A percentile compares a stretch with the other conserved stretches of the same genome.
Evolutionary conservation across 2,797 vertebrate genomes (phyloP).

Genomic region (Smutsia temminckii): DNA sequence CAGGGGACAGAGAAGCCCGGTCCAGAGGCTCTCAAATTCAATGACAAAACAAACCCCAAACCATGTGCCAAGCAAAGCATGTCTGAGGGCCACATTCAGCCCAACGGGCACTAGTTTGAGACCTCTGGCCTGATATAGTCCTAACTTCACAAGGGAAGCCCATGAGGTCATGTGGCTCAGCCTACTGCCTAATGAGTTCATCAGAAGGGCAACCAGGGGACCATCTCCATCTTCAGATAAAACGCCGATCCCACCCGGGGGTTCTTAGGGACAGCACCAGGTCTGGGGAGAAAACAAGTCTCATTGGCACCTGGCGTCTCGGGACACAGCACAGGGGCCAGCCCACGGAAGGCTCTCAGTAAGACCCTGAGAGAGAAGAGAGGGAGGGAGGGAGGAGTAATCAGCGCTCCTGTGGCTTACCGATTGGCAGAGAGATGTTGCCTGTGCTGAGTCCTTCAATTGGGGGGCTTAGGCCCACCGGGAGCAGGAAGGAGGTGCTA

Average conservation of each 20-base stretch:
- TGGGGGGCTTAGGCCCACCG: neutral
- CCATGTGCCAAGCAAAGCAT: neutral
- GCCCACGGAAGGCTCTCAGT: neutral
- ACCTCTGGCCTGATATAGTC: neutral
- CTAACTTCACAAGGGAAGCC: neutral
- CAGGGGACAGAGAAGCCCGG: neutral
- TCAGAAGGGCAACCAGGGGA: neutral
- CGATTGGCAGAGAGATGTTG: constrained; percentile 51
- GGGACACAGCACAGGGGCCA: neutral
- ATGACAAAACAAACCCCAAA: neutral
- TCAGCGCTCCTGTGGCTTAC: neutral
- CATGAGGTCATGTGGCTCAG: neutral
- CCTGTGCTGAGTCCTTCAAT: neutral
- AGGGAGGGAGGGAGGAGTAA: neutral
- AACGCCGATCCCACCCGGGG: neutral
- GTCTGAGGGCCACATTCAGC: neutral
- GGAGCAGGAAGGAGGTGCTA: neutral
- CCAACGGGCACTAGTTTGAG: neutral
- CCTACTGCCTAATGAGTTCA: neutral
- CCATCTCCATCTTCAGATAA: neutral
- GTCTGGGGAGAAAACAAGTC: neutral
- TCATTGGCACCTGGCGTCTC: neutral
- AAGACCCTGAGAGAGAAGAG: neutral
- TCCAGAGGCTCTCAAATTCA: neutral
- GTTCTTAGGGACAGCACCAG: neutral